Base-by-base conservation (phyloP, 2,113 vertebrate species). In the Bothrops jararaca region DNA sequence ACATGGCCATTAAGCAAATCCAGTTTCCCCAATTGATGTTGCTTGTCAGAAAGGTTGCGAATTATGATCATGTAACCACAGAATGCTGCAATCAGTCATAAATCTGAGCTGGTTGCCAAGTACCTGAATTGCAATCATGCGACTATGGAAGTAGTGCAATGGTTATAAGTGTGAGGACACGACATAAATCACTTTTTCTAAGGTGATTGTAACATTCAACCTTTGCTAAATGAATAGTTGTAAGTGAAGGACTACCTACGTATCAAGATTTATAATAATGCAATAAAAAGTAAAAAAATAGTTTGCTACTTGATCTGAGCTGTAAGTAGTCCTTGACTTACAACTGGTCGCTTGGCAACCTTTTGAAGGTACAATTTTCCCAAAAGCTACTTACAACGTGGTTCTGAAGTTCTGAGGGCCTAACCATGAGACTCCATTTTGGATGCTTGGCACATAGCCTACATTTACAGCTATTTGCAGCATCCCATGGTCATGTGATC, bases 131-230 rank as follows among this genome's bases (percentile, higher is more conserved):
- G n/a, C 5, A 0, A 69, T 34, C 64, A n/a, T 69, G 29, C 34
- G 29, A 69, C 29, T 69, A 5, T 69, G 29, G 60, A 34, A 29
- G 12, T 69, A 13, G 29, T 34, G 29, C 64, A 69, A 1, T 69
- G 5, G 12, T 69, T 69, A 5, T n/a, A 69, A 34, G 29, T 69
- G 64, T 34, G 29, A 69, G 29, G 15, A 69, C 9, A n/a, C 4
- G 29, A 69, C 2, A 12, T 6, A 34, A 34, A 2, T 69, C 29
- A 34, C 64, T 69, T 34, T 69, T 34, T 69, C 29, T 18, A n/a
- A 6, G 26, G 13, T 69, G 0, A 10, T 64, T 5, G 4, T 18
- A 6, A 34, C 0, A 1, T 69, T 69, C 4, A 69, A 3, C 29
- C 64, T 18, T 34, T 69, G 29, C n/a, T 69, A 69, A 69, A 34